Conservation (phyloP, 1,140 invertebrate species). For the Pseudoatta argentina region DNA sequence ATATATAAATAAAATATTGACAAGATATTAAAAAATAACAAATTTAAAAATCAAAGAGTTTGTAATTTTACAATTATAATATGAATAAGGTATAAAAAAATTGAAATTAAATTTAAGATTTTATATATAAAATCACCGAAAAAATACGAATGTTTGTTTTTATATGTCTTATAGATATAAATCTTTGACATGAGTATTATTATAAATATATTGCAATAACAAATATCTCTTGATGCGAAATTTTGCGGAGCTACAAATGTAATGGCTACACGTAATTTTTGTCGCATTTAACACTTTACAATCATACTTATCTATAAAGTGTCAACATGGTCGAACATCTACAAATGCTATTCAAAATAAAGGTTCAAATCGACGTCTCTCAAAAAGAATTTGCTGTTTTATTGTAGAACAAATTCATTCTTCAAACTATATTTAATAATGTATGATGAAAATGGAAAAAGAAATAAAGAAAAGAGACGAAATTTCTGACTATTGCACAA, state of each 20-base stretch:
- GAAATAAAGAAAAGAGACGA: not conserved
- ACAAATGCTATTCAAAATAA: not conserved
- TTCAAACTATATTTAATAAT: not conserved
- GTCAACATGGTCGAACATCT: not conserved
- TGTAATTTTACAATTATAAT: not conserved
- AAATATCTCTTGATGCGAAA: not conserved
- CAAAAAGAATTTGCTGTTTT: not conserved
- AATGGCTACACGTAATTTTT: not conserved
- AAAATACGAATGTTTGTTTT: not conserved
- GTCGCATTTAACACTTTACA: not conserved
- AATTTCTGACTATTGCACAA: not conserved
- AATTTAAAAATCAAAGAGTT: not conserved
- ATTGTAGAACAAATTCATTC: not conserved
- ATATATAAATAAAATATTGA: not conserved
- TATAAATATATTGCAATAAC: not conserved
- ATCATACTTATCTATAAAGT: conserved; percentile 9
- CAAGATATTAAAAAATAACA: not conserved
- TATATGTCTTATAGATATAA: not conserved
- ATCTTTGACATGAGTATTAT: conserved; percentile 1
- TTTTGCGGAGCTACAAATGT: not conserved
- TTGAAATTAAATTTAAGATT: not conserved
- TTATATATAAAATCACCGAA: conserved; percentile 21
- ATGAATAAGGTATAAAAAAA: not conserved
- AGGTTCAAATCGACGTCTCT: not conserved
- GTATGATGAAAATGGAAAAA: not conserved